A percentile compares a stretch with the other conserved stretches of the same genome.
Evolutionary conservation across 2,113 vertebrate genomes (phyloP).

Genomic region (Peromyscus leucopus): DNA sequence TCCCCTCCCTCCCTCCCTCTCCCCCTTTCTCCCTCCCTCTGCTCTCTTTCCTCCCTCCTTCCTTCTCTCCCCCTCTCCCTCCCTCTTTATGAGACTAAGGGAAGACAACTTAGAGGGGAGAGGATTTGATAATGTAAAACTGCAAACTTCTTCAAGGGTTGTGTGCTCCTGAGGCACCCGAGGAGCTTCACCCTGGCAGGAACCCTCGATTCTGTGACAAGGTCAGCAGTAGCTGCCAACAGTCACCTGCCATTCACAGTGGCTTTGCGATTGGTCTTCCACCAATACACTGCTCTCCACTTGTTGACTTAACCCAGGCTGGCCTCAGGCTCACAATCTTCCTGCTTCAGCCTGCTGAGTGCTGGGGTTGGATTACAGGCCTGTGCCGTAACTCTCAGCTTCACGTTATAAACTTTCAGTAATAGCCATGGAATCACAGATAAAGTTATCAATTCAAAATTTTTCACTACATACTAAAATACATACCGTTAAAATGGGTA

Average conservation of each 20-base stretch:
- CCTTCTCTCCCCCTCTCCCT: too few species aligned
- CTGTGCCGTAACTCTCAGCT: neutral
- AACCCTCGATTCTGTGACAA: neutral
- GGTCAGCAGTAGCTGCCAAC: neutral
- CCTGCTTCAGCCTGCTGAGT: neutral
- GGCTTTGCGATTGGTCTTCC: neutral
- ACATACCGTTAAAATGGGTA: neutral
- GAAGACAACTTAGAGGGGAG: neutral
- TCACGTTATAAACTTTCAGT: neutral
- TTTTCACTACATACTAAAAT: neutral
- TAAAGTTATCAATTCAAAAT: neutral
- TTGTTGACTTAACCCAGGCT: neutral
- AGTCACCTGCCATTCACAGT: neutral
- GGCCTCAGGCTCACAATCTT: neutral
- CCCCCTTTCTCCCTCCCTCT: neutral
- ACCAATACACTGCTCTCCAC: neutral
- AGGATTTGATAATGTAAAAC: constrained; percentile 24
- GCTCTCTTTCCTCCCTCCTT: neutral
- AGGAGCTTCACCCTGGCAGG: neutral
- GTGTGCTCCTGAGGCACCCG: neutral
- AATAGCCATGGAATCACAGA: neutral
- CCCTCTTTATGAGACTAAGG: neutral
- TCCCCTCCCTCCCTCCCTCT: neutral
- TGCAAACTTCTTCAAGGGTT: neutral
- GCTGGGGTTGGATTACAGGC: neutral